Conservation (phyloP, 2,797 vertebrate genomes). For the Hybognathus amarus region DNA sequence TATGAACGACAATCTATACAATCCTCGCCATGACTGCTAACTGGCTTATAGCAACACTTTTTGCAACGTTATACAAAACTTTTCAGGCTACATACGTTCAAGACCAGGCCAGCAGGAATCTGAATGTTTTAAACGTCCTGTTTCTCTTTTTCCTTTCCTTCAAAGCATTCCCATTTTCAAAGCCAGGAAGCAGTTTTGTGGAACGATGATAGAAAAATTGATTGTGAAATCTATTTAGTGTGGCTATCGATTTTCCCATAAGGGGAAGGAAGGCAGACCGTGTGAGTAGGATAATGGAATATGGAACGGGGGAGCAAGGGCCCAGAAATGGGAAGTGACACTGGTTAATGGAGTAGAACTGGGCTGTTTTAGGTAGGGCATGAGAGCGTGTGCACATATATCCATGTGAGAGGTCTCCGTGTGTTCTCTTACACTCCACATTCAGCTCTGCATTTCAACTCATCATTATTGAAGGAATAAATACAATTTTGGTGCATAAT, state of each 20-base stretch:
- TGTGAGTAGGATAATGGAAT: conserved; percentile 61
- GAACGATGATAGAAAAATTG: conserved; percentile 66
- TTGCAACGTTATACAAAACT: neutral
- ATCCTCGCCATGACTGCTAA: neutral
- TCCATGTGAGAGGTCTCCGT: conserved; percentile 5
- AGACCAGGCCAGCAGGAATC: neutral
- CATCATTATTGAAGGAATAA: neutral
- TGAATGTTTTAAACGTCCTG: neutral
- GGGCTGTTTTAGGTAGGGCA: conserved; percentile 51
- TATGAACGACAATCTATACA: neutral
- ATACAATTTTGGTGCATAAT: neutral
- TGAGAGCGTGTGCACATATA: conserved; percentile 26
- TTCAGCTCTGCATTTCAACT: neutral
- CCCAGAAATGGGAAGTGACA: conserved; percentile 65
- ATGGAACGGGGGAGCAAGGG: conserved; percentile 52
- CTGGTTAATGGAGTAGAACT: conserved; percentile 64
- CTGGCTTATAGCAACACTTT: neutral
- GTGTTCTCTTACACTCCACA: neutral
- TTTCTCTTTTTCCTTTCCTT: conserved; percentile 21
- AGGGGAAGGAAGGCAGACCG: conserved; percentile 53
- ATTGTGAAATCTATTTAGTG: conserved; percentile 68
- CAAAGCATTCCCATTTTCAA: conserved; percentile 37
- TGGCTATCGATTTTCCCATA: conserved; percentile 64
- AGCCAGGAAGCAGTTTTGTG: conserved; percentile 52
- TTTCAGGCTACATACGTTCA: neutral